Conservation (phyloP, 2,113 vertebrate genomes). For the Gymnobelideus leadbeateri region DNA sequence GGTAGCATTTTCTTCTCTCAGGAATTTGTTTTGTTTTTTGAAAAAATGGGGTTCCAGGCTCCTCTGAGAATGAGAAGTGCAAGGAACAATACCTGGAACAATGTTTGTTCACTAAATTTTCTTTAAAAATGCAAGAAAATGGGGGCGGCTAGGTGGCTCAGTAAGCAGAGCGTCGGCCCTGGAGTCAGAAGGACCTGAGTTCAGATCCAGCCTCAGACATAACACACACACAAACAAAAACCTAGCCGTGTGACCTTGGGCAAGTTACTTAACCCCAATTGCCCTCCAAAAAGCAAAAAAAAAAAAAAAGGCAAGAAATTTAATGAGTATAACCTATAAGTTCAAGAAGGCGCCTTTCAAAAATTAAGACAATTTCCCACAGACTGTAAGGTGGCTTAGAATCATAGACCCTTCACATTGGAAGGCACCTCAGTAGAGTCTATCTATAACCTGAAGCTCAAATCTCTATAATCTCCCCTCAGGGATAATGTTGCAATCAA, state of each 20-base stretch:
- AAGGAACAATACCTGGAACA: constrained; percentile 22
- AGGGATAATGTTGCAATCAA: background rate
- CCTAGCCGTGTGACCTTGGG: too few species aligned
- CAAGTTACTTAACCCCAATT: too few species aligned
- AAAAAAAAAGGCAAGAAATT: background rate
- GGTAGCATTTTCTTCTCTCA: background rate
- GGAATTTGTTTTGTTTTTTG: background rate
- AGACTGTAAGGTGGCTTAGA: constrained; percentile 1
- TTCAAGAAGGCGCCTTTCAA: background rate
- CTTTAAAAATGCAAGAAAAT: constrained; percentile 15
- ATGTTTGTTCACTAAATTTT: background rate
- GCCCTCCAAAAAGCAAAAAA: too few species aligned
- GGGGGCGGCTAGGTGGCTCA: too few species aligned
- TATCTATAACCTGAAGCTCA: background rate
- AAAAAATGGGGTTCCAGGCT: constrained; percentile 35
- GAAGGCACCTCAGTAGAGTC: background rate
- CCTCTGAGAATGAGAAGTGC: background rate
- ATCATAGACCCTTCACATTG: background rate
- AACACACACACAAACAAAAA: too few species aligned
- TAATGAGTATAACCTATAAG: background rate
- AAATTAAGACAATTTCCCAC: constrained; percentile 32
- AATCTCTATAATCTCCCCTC: background rate
- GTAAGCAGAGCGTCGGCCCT: too few species aligned
- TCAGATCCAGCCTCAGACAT: too few species aligned
- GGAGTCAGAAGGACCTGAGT: too few species aligned